These are phyloP conservation scores for Eumeta japonica DNA, from an alignment of 1,140 invertebrate species.

Conservation along the genomic window DNA sequence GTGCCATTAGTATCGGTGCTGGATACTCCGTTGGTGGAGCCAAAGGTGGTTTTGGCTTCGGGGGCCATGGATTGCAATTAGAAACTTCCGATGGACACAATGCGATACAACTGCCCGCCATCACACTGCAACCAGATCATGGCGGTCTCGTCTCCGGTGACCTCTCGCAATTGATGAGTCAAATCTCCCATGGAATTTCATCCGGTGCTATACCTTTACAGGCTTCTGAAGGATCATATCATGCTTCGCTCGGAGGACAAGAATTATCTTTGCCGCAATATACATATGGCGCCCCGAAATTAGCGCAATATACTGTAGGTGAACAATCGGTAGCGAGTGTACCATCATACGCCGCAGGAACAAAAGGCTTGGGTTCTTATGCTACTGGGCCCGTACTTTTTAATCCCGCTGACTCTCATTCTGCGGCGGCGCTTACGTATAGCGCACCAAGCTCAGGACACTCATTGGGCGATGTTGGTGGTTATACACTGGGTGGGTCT, in stretches of 20 bases:
- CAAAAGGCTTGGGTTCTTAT: constrained; percentile 39
- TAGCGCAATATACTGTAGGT: constrained; percentile 23
- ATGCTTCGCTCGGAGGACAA: constrained; percentile 12
- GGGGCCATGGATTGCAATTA: constrained; percentile 23
- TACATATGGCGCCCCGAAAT: constrained; percentile 25
- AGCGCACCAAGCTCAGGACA: constrained; percentile 27
- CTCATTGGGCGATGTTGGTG: not conserved
- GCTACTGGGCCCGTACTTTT: constrained; percentile 46
- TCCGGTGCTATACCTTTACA: constrained; percentile 31
- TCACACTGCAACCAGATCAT: constrained; percentile 33
- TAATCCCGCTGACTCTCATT: constrained; percentile 25
- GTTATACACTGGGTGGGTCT: not conserved
- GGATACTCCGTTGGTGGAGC: constrained; percentile 46
- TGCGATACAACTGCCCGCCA: constrained; percentile 37
- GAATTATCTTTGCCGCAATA: constrained; percentile 21
- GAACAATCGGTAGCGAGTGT: constrained; percentile 17
- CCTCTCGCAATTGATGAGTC: constrained; percentile 42
- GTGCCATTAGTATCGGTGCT: constrained; percentile 41
- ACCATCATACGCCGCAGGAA: constrained; percentile 36
- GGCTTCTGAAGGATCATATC: constrained; percentile 12
- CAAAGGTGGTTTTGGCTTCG: constrained; percentile 34
- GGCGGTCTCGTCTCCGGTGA: constrained; percentile 28
- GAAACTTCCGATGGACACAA: constrained; percentile 25
- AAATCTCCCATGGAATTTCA: constrained; percentile 35
- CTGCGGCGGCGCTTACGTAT: constrained; percentile 19